These are phyloP conservation scores for Rhingia campestris DNA, from an alignment of 2,888 invertebrate genomes.

Conservation along the genomic window DNA sequence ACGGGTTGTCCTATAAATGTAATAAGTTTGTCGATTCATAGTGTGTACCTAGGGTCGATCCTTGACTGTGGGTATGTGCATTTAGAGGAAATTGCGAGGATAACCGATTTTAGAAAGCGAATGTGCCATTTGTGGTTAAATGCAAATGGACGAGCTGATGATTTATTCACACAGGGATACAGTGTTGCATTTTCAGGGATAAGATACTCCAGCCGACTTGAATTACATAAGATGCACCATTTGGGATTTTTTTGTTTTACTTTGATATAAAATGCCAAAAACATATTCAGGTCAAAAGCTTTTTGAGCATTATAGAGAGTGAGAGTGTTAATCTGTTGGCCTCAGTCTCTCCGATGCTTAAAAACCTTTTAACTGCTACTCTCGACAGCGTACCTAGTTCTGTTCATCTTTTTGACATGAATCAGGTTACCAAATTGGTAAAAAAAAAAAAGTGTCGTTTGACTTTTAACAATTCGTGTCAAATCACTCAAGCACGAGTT, in stretches of 20 bases:
- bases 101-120: background rate
- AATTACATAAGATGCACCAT: too few species aligned
- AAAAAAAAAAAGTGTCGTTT: conserved; percentile 8
- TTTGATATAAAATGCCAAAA: background rate
- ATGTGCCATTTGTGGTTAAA: conserved; percentile 35
- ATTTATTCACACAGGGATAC: conserved; percentile 1
- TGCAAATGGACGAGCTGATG: conserved; percentile 28
- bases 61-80: too few species aligned
- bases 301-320: conserved; percentile 73
- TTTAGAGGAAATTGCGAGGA: background rate
- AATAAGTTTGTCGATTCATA: background rate
- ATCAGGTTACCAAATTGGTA: conserved; percentile 3
- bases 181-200: conserved; percentile 54
- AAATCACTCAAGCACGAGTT: conserved; percentile 10
- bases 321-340: conserved; percentile 48
- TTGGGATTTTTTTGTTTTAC: too few species aligned
- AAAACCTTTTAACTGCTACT: conserved; percentile 59
- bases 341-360: conserved; percentile 70
- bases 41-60: background rate
- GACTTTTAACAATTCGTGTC: conserved; percentile 2
- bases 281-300: conserved; percentile 47
- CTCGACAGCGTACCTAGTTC: conserved; percentile 20
- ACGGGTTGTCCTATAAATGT: background rate
- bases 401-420: background rate
- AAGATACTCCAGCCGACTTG: too few species aligned